A percentile compares a stretch with the other conserved stretches of the same genome.
These are phyloP conservation scores for Hypselothyrea guttata DNA, from an alignment of 2,888 invertebrate genomes.

Conservation along the genomic window DNA sequence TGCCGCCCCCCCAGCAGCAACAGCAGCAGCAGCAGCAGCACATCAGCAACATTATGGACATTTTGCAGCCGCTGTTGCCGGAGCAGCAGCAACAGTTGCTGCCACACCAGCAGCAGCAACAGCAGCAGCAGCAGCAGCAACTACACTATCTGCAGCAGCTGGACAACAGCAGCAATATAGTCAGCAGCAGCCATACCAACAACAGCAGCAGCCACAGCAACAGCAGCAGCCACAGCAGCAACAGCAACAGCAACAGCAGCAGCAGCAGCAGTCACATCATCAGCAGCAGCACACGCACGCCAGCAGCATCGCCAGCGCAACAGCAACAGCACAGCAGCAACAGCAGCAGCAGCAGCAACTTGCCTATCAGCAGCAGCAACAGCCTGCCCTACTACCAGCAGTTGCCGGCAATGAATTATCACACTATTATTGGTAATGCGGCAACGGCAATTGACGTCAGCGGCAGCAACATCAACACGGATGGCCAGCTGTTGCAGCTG, in stretches of 20 bases:
- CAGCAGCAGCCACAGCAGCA: slow-evolving; percentile 70
- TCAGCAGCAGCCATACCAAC: slow-evolving; percentile 78
- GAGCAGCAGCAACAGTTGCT: slow-evolving; percentile 83
- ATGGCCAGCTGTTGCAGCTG: slow-evolving; percentile 78
- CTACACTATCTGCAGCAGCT: slow-evolving; percentile 37
- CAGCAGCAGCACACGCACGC: slow-evolving; percentile 75
- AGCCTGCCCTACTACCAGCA: slow-evolving; percentile 81
- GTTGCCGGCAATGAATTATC: background rate
- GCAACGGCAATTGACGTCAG: background rate
- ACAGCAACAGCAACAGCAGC: slow-evolving; percentile 44
- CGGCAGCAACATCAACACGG: slow-evolving; percentile 72
- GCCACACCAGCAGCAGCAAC: slow-evolving; percentile 47
- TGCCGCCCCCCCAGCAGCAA: slow-evolving; percentile 35
- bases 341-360: slow-evolving; percentile 50
- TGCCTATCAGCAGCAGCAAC: slow-evolving; percentile 57
- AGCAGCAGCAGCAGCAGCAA: slow-evolving; percentile 75
- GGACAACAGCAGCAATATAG: slow-evolving; percentile 37
- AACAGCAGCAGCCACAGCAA: slow-evolving; percentile 56
- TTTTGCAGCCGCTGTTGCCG: slow-evolving; percentile 81
- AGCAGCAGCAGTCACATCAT: slow-evolving; percentile 59
- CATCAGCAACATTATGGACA: slow-evolving; percentile 60
- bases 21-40: slow-evolving; percentile 67
- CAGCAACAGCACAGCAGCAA: slow-evolving; percentile 15
- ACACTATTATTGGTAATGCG: background rate
- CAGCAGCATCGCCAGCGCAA: slow-evolving; percentile 29